These are phyloP conservation scores for Caloenas nicobarica DNA, from an alignment of 2,113 vertebrate genomes.

Conservation along the genomic window DNA sequence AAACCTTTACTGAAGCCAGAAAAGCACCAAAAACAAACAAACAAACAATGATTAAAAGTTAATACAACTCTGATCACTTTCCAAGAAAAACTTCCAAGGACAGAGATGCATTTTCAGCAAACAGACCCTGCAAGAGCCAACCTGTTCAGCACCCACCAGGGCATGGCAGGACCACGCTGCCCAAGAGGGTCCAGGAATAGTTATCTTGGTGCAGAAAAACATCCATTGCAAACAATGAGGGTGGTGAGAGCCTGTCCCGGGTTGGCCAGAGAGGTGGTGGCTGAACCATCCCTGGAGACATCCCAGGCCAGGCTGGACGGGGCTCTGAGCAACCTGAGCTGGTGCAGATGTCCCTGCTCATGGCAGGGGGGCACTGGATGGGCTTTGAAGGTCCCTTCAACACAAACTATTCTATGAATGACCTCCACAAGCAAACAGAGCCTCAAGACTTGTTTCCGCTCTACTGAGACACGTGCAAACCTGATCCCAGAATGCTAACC, in stretches of 20 bases:
- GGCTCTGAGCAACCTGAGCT: too few relatives aligned
- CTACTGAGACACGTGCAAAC: fast-evolving
- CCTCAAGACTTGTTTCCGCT: not conserved
- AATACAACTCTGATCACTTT: not conserved
- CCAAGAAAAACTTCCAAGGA: not conserved
- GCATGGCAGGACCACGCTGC: fast-evolving
- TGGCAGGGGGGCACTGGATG: too few relatives aligned
- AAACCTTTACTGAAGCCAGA: not conserved
- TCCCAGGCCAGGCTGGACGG: too few relatives aligned
- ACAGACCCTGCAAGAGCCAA: not conserved
- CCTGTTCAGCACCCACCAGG: fast-evolving
- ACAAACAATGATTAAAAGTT: not conserved
- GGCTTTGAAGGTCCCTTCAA: too few relatives aligned
- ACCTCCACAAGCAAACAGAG: fast-evolving
- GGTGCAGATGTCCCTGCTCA: too few relatives aligned
- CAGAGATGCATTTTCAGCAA: not conserved
- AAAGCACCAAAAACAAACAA: not conserved
- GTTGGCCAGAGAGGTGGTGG: too few relatives aligned
- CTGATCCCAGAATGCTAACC: fast-evolving
- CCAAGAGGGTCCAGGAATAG: not conserved
- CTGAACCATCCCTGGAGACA: too few relatives aligned
- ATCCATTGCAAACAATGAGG: not conserved
- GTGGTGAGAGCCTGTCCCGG: too few relatives aligned
- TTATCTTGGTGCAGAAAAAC: fast-evolving
- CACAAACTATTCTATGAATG: fast-evolving